Evolutionary conservation across 2,113 vertebrate species (phyloP).

Genomic region (Mastomys coucha): DNA sequence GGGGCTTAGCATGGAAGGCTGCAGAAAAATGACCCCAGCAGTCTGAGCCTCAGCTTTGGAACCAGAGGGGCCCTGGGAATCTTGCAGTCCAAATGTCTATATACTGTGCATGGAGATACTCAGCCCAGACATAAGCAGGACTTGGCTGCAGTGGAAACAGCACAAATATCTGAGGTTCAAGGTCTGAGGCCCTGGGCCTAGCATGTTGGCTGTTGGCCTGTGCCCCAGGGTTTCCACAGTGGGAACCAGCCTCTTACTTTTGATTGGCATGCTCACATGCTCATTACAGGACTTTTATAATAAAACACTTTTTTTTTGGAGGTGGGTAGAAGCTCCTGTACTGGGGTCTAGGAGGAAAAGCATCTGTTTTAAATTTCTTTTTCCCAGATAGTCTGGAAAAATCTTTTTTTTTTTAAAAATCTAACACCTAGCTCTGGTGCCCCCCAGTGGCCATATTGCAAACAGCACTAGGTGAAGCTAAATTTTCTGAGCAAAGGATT

Average conservation of each 20-base stretch:
- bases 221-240: rapidly evolving
- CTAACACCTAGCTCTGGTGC: constrained; percentile 8
- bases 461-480: background rate
- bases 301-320: background rate
- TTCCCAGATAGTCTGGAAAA: background rate
- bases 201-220: background rate
- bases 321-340: too few species aligned
- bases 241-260: background rate
- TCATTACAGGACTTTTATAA: background rate
- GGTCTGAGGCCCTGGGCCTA: background rate
- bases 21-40: background rate
- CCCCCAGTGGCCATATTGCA: background rate
- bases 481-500: too few species aligned
- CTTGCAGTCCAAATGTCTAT: background rate
- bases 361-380: background rate
- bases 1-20: background rate
- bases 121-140: background rate
- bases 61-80: background rate
- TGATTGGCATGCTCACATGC: rapidly evolving
- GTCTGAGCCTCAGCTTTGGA: background rate
- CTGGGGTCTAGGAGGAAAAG: background rate
- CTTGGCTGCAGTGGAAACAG: background rate
- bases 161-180: too few species aligned
- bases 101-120: background rate
- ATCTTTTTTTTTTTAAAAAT: too few species aligned